Evolutionary conservation across 2,797 vertebrate genomes (phyloP), one percentile per base, ranked within the genome.

Genomic region (Muscicapa comitata): DNA sequence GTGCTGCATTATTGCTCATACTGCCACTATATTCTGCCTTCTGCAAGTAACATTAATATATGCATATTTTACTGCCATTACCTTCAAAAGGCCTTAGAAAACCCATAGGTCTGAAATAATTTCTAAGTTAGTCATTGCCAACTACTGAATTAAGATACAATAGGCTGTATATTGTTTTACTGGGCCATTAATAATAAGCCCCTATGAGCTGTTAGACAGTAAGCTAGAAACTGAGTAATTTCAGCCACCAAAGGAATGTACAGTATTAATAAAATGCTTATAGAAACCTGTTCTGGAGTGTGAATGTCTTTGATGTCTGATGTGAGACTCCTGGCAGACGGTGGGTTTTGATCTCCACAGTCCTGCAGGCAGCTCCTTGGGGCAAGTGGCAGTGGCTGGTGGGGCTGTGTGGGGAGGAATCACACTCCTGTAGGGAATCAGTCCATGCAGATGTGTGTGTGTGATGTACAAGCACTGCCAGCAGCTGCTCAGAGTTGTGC

Each of bases 141-240:
- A 88, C 95, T 95, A 38, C 94, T 90, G 95, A 95, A 95, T 96
- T 96, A 96, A 95, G 94, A 95, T 90, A 97, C 96, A 88, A 86
- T 93, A 96, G 96, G 83, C 96, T 76, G 84, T 90, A 79, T 96
- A 93, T 96, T 97, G 96, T 97, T 97, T 97, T 95, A 97, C 96
- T 86, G 85, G 71, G 93, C 94, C 94, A 96, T 97, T 97, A 96
- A 97, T 97, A 97, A 97, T 35, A 79, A 93, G 54, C 81, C 71
- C 76, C 59, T 66, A 76, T 86, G 96, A 93, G 90, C 38, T 94
- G 78, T 95, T 72, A 95, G 96, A 95, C 93, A 96, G 93, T 77
- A 73, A 84, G 81, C 47, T 92, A 28, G 91, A 82, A 94, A 91
- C 42, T 20, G 72, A 93, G 78, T 86, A 19, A 94, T 95, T 91